Evolutionary conservation across 2,888 invertebrate genomes (phyloP).

Genomic region (Macrostomum cliftonense): DNA sequence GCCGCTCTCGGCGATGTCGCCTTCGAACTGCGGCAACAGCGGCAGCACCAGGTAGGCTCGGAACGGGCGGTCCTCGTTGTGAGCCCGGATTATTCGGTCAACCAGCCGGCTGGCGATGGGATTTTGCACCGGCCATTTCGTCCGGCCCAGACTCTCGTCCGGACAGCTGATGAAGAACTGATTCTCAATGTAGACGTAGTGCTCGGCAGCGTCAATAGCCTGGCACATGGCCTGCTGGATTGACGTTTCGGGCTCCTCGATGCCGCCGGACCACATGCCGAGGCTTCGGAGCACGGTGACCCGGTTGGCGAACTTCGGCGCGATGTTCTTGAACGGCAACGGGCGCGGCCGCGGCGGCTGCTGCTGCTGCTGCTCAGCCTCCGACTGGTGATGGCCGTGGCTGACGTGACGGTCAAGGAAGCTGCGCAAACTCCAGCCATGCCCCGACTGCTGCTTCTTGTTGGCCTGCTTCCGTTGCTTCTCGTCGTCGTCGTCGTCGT

Average conservation of each 20-base stretch:
- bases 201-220: constrained; percentile 68
- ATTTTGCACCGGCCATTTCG: constrained; percentile 49
- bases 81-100: constrained; percentile 63
- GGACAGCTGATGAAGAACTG: constrained; percentile 80
- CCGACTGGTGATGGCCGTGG: no score
- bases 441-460: no score
- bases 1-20: constrained; percentile 53
- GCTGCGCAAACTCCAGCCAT: no score
- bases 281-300: constrained; percentile 60
- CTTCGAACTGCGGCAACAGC: constrained; percentile 70
- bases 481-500: no score
- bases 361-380: no score
- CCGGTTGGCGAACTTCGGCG: no score
- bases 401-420: no score
- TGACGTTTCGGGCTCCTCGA: constrained; percentile 63
- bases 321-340: no score
- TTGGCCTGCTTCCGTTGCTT: no score
- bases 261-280: constrained; percentile 76
- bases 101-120: constrained; percentile 67
- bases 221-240: constrained; percentile 85
- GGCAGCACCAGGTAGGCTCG: constrained; percentile 70
- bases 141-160: constrained; percentile 39
- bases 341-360: no score
- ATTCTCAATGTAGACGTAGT: constrained; percentile 91
- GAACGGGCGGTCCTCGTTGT: constrained; percentile 47